Percentiles rank a stretch among this genome's conserved stretches.
Evolutionary conservation across 2,113 vertebrate genomes (phyloP).

Genomic region (Saimiri boliviensis): DNA sequence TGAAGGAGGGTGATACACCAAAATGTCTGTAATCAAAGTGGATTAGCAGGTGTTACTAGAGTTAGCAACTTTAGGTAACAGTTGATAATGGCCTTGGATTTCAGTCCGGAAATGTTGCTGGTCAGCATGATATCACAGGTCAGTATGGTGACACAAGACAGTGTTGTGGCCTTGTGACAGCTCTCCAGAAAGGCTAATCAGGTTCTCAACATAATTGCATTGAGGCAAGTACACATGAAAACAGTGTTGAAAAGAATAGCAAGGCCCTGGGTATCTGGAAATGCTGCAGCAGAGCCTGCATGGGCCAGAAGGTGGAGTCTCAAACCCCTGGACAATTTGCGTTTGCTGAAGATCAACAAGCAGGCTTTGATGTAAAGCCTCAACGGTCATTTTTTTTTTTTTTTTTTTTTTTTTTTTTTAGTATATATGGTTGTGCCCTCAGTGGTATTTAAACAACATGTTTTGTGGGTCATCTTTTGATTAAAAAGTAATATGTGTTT

Average conservation of each 20-base stretch:
- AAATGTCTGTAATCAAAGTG: not conserved
- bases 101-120: not conserved
- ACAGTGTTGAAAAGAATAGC: not conserved
- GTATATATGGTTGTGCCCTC: no score
- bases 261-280: rapidly evolving
- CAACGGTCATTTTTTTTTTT: no score
- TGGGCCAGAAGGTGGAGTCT: no score
- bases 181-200: not conserved
- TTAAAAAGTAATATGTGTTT: not conserved
- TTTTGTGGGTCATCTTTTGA: not conserved
- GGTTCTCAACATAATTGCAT: not conserved
- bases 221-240: not conserved
- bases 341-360: not conserved
- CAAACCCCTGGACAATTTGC: not conserved
- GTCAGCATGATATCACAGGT: not conserved
- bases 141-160: not conserved
- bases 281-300: rapidly evolving
- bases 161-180: not conserved
- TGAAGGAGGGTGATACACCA: not conserved
- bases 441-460: not conserved
- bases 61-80: not conserved
- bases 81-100: not conserved
- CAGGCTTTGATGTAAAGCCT: not conserved
- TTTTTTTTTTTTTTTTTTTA: no score
- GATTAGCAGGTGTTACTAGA: not conserved